Evolutionary conservation across 1,140 invertebrate genomes (phyloP).

Genomic region (Drosophila orosa): DNA sequence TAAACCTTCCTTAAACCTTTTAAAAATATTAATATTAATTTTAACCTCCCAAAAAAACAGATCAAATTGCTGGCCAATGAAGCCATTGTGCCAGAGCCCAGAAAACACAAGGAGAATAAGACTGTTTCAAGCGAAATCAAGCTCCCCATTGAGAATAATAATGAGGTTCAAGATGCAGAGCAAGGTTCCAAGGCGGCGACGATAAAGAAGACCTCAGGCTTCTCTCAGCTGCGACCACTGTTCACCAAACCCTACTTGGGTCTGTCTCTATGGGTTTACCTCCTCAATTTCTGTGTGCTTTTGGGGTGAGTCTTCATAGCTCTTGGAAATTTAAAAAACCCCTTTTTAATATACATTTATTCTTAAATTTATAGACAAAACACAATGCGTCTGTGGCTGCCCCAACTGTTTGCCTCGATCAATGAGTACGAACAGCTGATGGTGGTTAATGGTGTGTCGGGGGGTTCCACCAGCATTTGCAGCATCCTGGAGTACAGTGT

Average conservation of each 20-base stretch:
- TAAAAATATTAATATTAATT: too few species aligned
- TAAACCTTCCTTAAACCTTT: too few species aligned
- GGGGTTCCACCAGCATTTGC: slow-evolving; percentile 52
- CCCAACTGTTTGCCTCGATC: slow-evolving; percentile 86
- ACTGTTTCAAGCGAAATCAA: background rate
- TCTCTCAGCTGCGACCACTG: slow-evolving; percentile 62
- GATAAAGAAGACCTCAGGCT: slow-evolving; percentile 36
- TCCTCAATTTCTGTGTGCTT: slow-evolving; percentile 74
- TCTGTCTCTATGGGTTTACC: slow-evolving; percentile 68
- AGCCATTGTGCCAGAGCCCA: slow-evolving; percentile 39
- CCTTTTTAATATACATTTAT: background rate
- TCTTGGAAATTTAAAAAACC: too few species aligned
- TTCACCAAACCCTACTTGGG: slow-evolving; percentile 68
- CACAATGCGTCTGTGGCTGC: slow-evolving; percentile 85
- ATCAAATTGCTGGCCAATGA: slow-evolving; percentile 68
- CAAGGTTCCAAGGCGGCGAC: slow-evolving; percentile 2
- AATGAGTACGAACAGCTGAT: slow-evolving; percentile 68
- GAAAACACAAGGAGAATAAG: slow-evolving; percentile 8
- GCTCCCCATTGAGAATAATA: background rate
- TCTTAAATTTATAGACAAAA: slow-evolving; percentile 45
- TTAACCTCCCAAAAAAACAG: slow-evolving; percentile 15
- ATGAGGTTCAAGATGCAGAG: slow-evolving; percentile 21
- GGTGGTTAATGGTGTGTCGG: background rate
- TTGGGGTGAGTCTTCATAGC: slow-evolving; percentile 52
- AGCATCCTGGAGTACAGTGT: slow-evolving; percentile 65